Conservation (phyloP, 2,797 vertebrate genomes). For the Monodelphis domestica region DNA sequence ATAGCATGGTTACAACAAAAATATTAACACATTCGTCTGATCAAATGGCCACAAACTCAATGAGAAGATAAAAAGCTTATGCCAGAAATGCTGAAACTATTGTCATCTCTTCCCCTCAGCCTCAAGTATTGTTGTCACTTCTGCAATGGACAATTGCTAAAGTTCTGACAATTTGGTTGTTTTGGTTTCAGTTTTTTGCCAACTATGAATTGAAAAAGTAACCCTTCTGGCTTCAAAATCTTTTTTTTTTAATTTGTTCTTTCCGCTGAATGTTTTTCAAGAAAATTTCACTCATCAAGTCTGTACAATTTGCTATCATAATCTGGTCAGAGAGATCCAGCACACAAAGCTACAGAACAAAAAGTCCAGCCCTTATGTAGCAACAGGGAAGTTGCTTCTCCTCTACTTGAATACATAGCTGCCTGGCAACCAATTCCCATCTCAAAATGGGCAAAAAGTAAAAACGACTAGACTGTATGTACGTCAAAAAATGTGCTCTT, state of each 20-base stretch:
- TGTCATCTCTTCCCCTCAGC: too few relatives aligned
- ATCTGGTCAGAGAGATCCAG: not conserved
- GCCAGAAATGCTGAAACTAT: too few relatives aligned
- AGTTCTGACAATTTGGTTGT: too few relatives aligned
- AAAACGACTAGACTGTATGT: not conserved
- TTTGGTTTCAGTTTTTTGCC: too few relatives aligned
- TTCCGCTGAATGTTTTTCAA: not conserved
- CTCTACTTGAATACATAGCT: not conserved
- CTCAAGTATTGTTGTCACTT: too few relatives aligned
- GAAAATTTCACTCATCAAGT: not conserved
- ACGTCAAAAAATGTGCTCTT: not conserved
- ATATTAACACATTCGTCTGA: too few relatives aligned
- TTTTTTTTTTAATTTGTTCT: not conserved
- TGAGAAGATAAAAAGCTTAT: too few relatives aligned
- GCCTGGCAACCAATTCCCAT: not conserved
- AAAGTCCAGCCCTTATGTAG: not conserved
- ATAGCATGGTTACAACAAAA: too few relatives aligned
- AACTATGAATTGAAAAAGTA: too few relatives aligned
- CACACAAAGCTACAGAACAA: not conserved
- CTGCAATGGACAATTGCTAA: too few relatives aligned
- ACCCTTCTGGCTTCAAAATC: not conserved
- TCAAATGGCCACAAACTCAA: too few relatives aligned
- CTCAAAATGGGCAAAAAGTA: not conserved
- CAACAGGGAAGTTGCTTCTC: not conserved
- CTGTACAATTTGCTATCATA: not conserved